Base-by-base conservation (phyloP, 2,888 invertebrate species). In the Ceraclea dissimilis region DNA sequence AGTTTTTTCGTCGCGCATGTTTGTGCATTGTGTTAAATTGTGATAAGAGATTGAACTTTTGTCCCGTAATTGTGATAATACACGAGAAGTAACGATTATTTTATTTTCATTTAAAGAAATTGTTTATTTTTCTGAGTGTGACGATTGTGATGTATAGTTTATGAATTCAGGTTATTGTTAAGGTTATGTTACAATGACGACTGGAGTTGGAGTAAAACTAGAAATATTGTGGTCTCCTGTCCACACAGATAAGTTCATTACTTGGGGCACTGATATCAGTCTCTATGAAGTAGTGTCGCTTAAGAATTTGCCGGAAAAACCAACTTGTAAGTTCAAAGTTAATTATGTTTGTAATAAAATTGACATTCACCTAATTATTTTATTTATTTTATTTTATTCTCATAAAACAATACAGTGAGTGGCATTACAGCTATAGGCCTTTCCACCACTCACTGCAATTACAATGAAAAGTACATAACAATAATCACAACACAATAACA, bases 151-250 rank as follows among this genome's bases (percentile, higher is more conserved):
- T 39, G 39, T 8, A 13, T 4, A 39, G 39, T 39, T 39, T n/a
- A 39, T 39, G 16, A 39, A 31, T 11, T 39, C 13, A 39, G 16
- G 39, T 39, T 39, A 39, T 8, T 39, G 39, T 8, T 39, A n/a
- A 39, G 39, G 39, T 39, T 39, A 39, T 39, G n/a, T 8, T n/a
- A 39, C 39, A 59, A 63, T 57, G 58, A 57, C 39, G 13, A 64
- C 60, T 60, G 86, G 81, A 78, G 39, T 39, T 60, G 86, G 81
- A 76, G 73, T 79, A 8, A 81, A 86, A 71, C 76, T 88, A 62
- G 93, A 94, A 67, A 82, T 93, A 33, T 83, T 87, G 67, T 95
- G 94, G 94, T 90, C 93, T 26, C 93, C 93, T 1, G 81, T 85
- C 54, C 78, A 81, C 63, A 73, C 76, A 2, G 84, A 93, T 66